A percentile compares a stretch with the other conserved stretches of the same genome.
Evolutionary conservation across 1,140 invertebrate genomes (phyloP).

Genomic region (Ruditapes philippinarum): DNA sequence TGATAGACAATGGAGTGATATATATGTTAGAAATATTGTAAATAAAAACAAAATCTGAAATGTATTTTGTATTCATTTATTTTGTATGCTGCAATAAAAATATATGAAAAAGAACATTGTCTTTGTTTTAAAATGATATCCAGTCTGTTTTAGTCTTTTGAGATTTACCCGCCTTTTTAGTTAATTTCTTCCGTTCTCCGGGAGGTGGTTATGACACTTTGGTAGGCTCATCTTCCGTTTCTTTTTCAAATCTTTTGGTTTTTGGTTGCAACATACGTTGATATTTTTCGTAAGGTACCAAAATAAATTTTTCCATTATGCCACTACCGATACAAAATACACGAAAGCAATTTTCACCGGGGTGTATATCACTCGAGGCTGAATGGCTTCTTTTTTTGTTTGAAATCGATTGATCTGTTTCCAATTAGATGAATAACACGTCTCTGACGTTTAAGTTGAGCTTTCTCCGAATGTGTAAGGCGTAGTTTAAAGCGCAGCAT

Average conservation of each 20-base stretch:
- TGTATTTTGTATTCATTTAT: too few relatives aligned
- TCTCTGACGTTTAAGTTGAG: neutral
- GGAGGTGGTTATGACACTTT: too few relatives aligned
- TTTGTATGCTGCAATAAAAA: too few relatives aligned
- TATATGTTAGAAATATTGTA: too few relatives aligned
- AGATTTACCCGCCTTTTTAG: too few relatives aligned
- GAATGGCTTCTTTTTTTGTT: neutral
- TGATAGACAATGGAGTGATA: too few relatives aligned
- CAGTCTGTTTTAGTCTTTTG: too few relatives aligned
- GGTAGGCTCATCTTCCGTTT: too few relatives aligned
- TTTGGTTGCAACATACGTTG: neutral
- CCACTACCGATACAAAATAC: neutral
- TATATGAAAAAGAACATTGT: too few relatives aligned
- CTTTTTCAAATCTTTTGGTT: neutral
- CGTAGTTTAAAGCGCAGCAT: neutral
- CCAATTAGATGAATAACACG: neutral
- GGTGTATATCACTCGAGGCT: neutral
- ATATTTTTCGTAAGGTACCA: conserved; percentile 3
- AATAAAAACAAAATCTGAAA: too few relatives aligned
- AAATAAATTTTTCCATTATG: conserved; percentile 13
- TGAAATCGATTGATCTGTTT: neutral
- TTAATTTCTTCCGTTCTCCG: too few relatives aligned
- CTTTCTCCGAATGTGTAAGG: neutral
- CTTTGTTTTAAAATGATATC: too few relatives aligned
- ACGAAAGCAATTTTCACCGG: neutral